phyloP scores from a whole-genome alignment of 2,888 invertebrate genomes.

The Drosophila quinaria region DNA sequence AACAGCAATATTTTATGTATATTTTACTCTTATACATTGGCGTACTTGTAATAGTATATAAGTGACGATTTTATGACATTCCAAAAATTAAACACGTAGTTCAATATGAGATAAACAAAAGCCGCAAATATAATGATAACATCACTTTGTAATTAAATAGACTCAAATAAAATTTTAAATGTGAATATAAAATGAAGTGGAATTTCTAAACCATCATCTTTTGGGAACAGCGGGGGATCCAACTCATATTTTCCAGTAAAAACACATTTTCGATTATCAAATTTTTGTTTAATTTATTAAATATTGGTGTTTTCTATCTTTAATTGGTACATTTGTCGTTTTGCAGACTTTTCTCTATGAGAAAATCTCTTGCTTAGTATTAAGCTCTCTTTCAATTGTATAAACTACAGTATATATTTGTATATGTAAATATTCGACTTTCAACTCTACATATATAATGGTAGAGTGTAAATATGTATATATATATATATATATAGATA shows the following conservation, averaged over 20 bases:
- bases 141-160: slow-evolving; percentile 33
- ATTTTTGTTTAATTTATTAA: slow-evolving; percentile 50
- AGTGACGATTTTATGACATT: slow-evolving; percentile 76
- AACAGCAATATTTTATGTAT: slow-evolving; percentile 44
- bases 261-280: slow-evolving; percentile 13
- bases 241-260: neutral
- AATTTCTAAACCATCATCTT: neutral
- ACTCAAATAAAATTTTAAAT: slow-evolving; percentile 57
- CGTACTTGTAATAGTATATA: slow-evolving; percentile 58
- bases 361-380: slow-evolving; percentile 56
- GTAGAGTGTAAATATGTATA: slow-evolving; percentile 25
- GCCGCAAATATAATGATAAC: slow-evolving; percentile 25
- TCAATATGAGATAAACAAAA: slow-evolving; percentile 46
- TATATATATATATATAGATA: slow-evolving; percentile 43
- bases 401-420: slow-evolving; percentile 50
- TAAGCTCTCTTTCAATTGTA: slow-evolving; percentile 57
- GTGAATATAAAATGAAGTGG: slow-evolving; percentile 19
- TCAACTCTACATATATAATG: slow-evolving; percentile 50
- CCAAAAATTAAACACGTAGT: slow-evolving; percentile 71
- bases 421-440: slow-evolving; percentile 49
- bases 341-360: slow-evolving; percentile 60
- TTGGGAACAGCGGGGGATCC: neutral
- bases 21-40: slow-evolving; percentile 42
- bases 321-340: slow-evolving; percentile 67
- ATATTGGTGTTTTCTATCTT: slow-evolving; percentile 49